These are phyloP conservation scores for Steinernema carpocapsae DNA, from an alignment of 2,888 invertebrate genomes.

Conservation along the genomic window DNA sequence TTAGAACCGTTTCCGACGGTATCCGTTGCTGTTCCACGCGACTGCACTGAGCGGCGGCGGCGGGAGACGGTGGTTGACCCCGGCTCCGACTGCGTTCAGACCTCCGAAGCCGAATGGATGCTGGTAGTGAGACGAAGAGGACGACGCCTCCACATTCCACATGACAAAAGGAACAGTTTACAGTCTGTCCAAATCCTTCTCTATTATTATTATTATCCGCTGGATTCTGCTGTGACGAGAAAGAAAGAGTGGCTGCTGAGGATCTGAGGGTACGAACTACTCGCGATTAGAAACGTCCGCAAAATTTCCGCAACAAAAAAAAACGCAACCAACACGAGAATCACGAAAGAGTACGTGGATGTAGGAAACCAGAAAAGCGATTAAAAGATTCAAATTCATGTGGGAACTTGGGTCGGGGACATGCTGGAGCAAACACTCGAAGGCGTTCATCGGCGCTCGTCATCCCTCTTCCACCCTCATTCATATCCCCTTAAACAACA, in stretches of 20 bases:
- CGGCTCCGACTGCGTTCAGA: background rate
- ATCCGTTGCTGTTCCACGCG: slow-evolving; percentile 29
- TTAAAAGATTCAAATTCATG: slow-evolving; percentile 8
- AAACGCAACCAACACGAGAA: slow-evolving; percentile 1
- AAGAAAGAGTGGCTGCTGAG: no score
- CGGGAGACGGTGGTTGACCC: background rate
- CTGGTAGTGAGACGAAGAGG: background rate
- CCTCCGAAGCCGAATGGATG: slow-evolving; percentile 1
- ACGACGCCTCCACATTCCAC: slow-evolving; percentile 3
- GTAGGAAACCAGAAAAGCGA: background rate
- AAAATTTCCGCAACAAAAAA: background rate
- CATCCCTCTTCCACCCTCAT: background rate
- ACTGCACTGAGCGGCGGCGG: background rate
- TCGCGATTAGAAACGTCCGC: slow-evolving; percentile 4
- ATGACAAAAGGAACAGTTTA: background rate
- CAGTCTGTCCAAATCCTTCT: background rate
- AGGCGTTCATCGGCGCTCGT: background rate
- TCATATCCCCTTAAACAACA: slow-evolving; percentile 5
- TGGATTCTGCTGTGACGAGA: no score
- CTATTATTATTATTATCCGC: no score
- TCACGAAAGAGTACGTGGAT: background rate
- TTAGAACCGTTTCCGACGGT: slow-evolving; percentile 1
- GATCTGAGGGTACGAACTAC: slow-evolving; percentile 6
- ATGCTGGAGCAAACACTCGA: background rate
- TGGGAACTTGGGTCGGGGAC: background rate